Base-by-base conservation (phyloP, 2,888 invertebrate species). In the Pyrrhosoma nymphula region DNA sequence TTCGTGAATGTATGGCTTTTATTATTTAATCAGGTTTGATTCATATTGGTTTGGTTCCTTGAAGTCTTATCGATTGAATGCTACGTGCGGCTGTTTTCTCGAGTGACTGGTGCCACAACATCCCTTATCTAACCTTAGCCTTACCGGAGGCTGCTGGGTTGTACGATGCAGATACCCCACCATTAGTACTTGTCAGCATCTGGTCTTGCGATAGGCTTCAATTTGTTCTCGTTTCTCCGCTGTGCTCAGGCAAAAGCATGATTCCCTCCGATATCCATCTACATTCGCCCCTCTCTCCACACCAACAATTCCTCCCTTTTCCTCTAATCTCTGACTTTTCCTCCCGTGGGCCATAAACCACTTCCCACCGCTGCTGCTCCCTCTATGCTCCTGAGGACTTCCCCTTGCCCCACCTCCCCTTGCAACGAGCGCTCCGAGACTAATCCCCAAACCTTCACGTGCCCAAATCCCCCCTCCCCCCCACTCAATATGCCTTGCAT, bases 311-410 rank as follows among this genome's bases (percentile, higher is more conserved):
- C n/a, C n/a, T 88, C 39, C 47, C 47, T 47, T n/a, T 47, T 14
- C 20, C 39, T 88, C 90, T 90, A 90, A 90, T 90, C 90, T 90
- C 56, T 56, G 30, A 90, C 90, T 90, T 90, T 90, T 90, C 90
- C 56, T 90, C 35, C 82, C 56, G 26, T 20, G 60, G 20, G 60
- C 60, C 60, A 60, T 60, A 60, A 60, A 60, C 16, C 60, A 20
- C 60, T 14, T 20, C 60, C 47, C 47, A 47, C 47, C 47, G 47
- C 8, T 8, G 47, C 20, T 60, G 60, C 60, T 60, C 60, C 60
- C 60, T 20, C 60, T 18, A 60, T 14, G 20, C 60, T 60, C 60
- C 20, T 60, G 60, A 60, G 60, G 47, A 60, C 60, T 91, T 63
- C 63, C 60, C 23, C 47, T 47, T 47, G 47, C 47, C 26, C 39